These are phyloP conservation scores for Clanis bilineata DNA, from an alignment of 2,888 invertebrate species.

Conservation along the genomic window DNA sequence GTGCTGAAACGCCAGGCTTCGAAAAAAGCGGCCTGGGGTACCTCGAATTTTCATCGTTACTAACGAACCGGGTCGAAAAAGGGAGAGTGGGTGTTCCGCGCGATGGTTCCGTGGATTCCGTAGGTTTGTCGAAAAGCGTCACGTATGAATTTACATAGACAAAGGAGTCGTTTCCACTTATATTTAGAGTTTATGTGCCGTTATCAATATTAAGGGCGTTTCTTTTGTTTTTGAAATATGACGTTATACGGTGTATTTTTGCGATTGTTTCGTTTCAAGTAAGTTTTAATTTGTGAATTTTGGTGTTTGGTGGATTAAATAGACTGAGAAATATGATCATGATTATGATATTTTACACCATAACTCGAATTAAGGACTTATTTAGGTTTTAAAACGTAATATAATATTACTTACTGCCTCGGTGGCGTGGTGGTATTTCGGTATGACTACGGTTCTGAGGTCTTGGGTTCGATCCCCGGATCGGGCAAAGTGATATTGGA, in stretches of 20 bases:
- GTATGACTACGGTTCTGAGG: too few species aligned
- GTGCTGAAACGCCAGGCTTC: constrained; percentile 30
- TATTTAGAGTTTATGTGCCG: constrained; percentile 21
- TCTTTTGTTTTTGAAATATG: not conserved
- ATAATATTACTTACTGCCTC: too few species aligned
- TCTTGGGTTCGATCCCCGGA: too few species aligned
- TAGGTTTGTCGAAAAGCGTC: not conserved
- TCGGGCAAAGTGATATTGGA: too few species aligned
- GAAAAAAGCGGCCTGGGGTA: constrained; percentile 26
- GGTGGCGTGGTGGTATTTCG: too few species aligned
- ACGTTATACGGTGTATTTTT: not conserved
- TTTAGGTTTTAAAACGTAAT: too few species aligned
- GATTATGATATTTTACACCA: too few species aligned
- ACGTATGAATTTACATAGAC: constrained; percentile 14
- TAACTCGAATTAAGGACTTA: too few species aligned
- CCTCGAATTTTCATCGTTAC: constrained; percentile 40
- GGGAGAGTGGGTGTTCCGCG: constrained; percentile 4
- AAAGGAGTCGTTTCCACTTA: not conserved
- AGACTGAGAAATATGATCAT: too few species aligned
- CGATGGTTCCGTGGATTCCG: not conserved
- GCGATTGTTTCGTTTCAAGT: not conserved
- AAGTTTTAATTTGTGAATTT: not conserved
- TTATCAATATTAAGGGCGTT: constrained; percentile 30
- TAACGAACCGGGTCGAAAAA: constrained; percentile 39
- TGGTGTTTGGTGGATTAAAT: too few species aligned